A percentile compares a stretch with the other conserved stretches of the same genome.
Evolutionary conservation across 2,888 invertebrate genomes (phyloP).

Genomic region (Nephrotoma flavescens): DNA sequence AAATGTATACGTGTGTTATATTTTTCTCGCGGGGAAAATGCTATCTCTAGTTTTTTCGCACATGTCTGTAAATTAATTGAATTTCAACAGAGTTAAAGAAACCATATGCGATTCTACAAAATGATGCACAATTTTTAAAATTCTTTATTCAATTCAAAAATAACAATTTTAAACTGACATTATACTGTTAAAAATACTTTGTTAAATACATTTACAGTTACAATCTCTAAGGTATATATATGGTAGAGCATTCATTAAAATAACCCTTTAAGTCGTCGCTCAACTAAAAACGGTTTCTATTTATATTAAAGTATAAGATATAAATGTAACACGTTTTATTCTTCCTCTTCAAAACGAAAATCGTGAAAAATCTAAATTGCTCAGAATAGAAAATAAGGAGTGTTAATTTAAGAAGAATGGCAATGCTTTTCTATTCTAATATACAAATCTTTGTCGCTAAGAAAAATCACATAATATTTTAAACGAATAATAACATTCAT

Average conservation of each 20-base stretch:
- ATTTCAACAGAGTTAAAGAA: background rate
- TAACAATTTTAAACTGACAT: background rate
- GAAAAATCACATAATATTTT: background rate
- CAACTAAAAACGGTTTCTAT: background rate
- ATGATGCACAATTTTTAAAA: background rate
- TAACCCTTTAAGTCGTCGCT: background rate
- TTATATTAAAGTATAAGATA: background rate
- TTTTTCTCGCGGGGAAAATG: background rate
- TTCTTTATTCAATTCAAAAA: background rate
- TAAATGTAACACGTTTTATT: background rate
- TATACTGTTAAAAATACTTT: background rate
- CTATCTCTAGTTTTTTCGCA: background rate
- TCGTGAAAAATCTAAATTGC: background rate
- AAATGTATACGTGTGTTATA: background rate
- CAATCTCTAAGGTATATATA: background rate
- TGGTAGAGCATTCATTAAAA: background rate
- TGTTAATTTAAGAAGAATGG: background rate
- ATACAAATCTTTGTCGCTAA: background rate
- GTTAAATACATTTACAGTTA: background rate
- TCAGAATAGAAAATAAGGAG: background rate
- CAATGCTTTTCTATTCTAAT: background rate
- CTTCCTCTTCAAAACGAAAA: background rate
- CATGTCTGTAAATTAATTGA: background rate
- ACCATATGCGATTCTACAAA: background rate
- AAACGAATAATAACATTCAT: background rate